phyloP scores from a whole-genome alignment of 2,888 invertebrate species.

The Rhogogaster chlorosoma region DNA sequence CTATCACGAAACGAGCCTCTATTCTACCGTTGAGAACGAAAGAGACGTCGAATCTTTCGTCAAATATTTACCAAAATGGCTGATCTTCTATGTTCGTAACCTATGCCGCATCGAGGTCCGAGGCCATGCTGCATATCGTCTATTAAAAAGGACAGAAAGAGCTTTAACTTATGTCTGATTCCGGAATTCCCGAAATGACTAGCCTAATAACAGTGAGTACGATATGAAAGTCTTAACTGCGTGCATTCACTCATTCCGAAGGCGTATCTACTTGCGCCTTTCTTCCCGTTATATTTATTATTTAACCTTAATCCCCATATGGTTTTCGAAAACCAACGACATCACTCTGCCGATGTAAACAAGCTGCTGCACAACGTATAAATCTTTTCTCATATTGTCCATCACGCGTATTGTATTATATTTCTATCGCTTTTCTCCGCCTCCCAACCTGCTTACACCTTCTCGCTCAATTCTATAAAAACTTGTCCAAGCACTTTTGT shows the following conservation, averaged over 20 bases:
- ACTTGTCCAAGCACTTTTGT: not conserved
- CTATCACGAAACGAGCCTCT: too few species aligned
- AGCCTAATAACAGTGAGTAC: not conserved
- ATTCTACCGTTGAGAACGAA: too few species aligned
- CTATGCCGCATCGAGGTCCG: too few species aligned
- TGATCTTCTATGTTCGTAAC: too few species aligned
- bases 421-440: not conserved
- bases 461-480: not conserved
- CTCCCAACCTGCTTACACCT: not conserved
- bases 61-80: too few species aligned
- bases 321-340: not conserved
- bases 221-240: not conserved
- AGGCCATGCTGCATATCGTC: too few species aligned
- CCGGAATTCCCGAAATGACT: not conserved
- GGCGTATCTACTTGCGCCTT: not conserved
- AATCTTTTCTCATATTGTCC: not conserved
- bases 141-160: not conserved
- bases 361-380: not conserved
- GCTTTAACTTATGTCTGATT: not conserved
- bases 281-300: not conserved
- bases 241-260: not conserved
- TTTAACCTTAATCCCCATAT: not conserved
- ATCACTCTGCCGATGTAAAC: not conserved
- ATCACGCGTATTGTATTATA: not conserved
- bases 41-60: too few species aligned